These are phyloP conservation scores for Drosophila helvetica DNA, from an alignment of 2,888 invertebrate genomes.

Conservation along the genomic window DNA sequence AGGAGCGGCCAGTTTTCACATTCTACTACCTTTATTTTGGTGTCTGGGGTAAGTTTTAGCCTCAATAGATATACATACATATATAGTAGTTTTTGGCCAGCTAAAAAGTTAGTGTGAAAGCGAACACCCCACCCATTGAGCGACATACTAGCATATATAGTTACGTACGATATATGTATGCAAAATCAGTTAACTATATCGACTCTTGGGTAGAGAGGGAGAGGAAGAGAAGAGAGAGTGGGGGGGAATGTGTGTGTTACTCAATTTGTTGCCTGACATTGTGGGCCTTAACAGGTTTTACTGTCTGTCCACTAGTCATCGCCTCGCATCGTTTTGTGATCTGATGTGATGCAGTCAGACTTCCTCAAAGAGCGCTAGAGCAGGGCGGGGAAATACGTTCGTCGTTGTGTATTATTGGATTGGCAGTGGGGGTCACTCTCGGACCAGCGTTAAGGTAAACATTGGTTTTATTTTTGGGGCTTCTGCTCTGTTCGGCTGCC, in stretches of 20 bases:
- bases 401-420: not conserved
- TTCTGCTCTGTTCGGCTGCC: constrained; percentile 24
- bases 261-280: constrained; percentile 9
- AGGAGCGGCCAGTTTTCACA: constrained; percentile 53
- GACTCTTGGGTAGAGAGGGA: not conserved
- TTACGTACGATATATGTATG: constrained; percentile 8
- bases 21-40: constrained; percentile 41
- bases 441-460: constrained; percentile 31
- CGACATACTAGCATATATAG: not conserved
- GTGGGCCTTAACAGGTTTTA: constrained; percentile 27
- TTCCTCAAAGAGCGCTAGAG: constrained; percentile 16
- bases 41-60: constrained; percentile 49
- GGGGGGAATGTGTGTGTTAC: not conserved
- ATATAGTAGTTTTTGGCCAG: not conserved
- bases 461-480: constrained; percentile 28
- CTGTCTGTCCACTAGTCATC: constrained; percentile 1
- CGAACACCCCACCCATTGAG: not conserved
- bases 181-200: constrained; percentile 32
- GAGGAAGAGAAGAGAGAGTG: not conserved
- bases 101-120: not conserved
- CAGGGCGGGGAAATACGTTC: constrained; percentile 6
- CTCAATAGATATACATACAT: constrained; percentile 31
- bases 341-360: constrained; percentile 9
- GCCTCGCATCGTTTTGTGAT: not conserved
- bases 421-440: not conserved